These are phyloP conservation scores for Sabatieria punctata DNA, from an alignment of 2,888 invertebrate genomes.

Conservation along the genomic window DNA sequence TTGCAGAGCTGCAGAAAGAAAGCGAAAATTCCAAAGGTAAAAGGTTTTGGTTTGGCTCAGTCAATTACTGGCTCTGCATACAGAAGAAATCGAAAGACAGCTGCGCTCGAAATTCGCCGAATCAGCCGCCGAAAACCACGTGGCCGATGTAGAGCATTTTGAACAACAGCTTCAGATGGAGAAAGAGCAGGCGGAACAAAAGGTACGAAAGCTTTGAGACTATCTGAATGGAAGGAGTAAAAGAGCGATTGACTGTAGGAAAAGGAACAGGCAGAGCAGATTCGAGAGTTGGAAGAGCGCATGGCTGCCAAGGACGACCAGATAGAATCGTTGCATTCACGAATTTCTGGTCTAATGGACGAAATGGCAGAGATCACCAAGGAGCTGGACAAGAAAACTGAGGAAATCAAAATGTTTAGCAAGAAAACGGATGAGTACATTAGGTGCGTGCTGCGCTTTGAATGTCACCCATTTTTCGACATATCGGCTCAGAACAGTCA, in stretches of 20 bases:
- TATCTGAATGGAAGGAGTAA: not conserved
- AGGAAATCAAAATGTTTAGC: constrained; percentile 16
- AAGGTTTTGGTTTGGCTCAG: too few relatives aligned
- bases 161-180: constrained; percentile 5
- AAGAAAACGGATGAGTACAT: constrained; percentile 17
- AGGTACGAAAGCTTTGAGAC: not conserved
- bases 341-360: constrained; percentile 12
- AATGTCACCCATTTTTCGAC: too few relatives aligned
- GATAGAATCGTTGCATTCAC: constrained; percentile 4
- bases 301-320: not conserved
- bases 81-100: constrained; percentile 2
- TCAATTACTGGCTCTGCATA: not conserved
- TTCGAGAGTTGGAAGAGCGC: not conserved
- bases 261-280: constrained; percentile 1
- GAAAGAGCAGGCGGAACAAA: constrained; percentile 5
- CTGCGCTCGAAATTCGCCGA: constrained; percentile 2
- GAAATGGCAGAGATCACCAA: constrained; percentile 16
- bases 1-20: too few relatives aligned
- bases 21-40: too few relatives aligned
- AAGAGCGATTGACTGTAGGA: constrained; percentile 2
- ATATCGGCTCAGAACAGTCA: too few relatives aligned
- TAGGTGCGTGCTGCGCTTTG: constrained; percentile 11
- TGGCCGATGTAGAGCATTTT: constrained; percentile 3
- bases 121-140: constrained; percentile 5
- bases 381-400: constrained; percentile 18